These are phyloP conservation scores for Drosophila cyrtoloma DNA, from an alignment of 2,888 invertebrate species.

Conservation along the genomic window DNA sequence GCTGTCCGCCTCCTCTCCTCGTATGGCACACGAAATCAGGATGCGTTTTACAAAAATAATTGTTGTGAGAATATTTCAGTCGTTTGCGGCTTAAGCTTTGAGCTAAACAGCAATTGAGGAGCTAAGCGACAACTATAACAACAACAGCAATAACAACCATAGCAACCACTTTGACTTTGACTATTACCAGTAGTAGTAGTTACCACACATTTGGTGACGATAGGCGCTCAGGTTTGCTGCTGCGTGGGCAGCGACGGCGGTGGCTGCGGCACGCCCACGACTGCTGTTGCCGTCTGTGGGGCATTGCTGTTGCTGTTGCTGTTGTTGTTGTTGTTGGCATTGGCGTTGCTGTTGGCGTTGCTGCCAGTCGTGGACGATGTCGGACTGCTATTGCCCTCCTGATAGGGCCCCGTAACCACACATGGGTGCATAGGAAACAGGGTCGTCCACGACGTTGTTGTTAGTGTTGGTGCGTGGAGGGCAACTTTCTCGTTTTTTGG, in stretches of 20 bases:
- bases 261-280: conserved; percentile 23
- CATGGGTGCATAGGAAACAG: conserved; percentile 95
- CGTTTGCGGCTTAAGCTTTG: conserved; percentile 56
- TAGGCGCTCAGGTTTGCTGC: conserved; percentile 64
- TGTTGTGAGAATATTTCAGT: conserved; percentile 60
- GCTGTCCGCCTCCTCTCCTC: conserved; percentile 25
- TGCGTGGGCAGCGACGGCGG: conserved; percentile 39
- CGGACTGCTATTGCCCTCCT: conserved; percentile 87
- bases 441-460: conserved; percentile 94
- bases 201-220: conserved; percentile 39
- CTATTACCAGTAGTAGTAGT: conserved; percentile 62
- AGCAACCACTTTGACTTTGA: conserved; percentile 5
- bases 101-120: conserved; percentile 31
- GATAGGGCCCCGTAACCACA: conserved; percentile 94
- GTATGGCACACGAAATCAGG: conserved; percentile 75
- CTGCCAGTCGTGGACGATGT: conserved; percentile 84
- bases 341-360: conserved; percentile 53
- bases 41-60: conserved; percentile 76
- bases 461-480: conserved; percentile 87
- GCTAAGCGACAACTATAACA: conserved; percentile 6
- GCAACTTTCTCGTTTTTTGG: conserved; percentile 86
- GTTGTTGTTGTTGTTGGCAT: conserved; percentile 23
- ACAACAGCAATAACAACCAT: not conserved
- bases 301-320: conserved; percentile 43
- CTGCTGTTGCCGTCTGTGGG: conserved; percentile 34